Evolutionary conservation across 2,113 vertebrate genomes (phyloP).

Genomic region (mouse (Mus musculus)): DNA sequence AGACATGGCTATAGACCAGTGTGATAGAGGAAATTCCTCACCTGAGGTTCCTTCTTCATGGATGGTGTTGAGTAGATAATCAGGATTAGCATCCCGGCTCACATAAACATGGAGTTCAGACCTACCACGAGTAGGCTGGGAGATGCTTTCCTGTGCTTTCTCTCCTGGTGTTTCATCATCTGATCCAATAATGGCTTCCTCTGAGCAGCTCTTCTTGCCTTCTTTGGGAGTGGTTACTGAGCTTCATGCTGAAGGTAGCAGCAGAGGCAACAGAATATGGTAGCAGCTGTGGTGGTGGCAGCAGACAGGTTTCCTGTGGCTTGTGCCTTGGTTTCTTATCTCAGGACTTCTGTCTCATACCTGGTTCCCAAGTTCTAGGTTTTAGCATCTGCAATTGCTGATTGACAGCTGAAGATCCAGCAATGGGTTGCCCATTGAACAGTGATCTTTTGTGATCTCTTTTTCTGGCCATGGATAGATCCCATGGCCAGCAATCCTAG

Average conservation of each 20-base stretch:
- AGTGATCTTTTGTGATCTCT: neutral
- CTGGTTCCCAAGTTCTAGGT: neutral
- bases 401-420: neutral
- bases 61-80: neutral
- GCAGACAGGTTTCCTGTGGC: neutral
- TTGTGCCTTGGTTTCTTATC: neutral
- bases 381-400: neutral
- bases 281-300: no score
- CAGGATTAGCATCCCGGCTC: neutral
- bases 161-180: neutral
- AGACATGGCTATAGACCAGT: neutral
- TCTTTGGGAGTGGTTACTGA: neutral
- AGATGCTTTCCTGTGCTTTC: neutral
- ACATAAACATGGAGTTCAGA: neutral
- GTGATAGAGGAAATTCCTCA: neutral
- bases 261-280: neutral
- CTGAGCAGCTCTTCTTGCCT: neutral
- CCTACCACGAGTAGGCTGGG: neutral
- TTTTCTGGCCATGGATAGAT: no score
- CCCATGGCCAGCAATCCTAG: neutral
- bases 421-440: no score
- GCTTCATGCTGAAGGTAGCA: neutral
- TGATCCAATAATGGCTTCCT: neutral
- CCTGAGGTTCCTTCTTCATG: neutral
- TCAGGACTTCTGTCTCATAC: neutral